phyloP scores from a whole-genome alignment of 2,888 invertebrate species.

The Eristalis tenax region DNA sequence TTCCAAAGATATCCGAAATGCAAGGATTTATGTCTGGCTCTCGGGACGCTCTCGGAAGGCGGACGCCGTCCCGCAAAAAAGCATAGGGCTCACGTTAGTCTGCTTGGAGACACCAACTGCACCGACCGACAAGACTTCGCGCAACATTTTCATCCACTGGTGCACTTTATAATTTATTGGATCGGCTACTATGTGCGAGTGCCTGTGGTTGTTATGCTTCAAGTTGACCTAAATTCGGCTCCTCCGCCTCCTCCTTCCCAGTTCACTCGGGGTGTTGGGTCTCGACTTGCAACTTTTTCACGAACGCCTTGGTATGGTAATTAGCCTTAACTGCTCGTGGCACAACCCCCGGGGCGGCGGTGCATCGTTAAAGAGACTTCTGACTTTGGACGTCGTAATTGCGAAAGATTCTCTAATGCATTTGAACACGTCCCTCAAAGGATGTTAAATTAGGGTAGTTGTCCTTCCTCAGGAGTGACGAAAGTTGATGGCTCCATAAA shows the following conservation, averaged over 20 bases:
- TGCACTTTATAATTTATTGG: conserved; percentile 69
- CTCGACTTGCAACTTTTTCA: conserved; percentile 48
- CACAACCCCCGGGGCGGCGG: conserved; percentile 1
- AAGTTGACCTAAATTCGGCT: conserved; percentile 52
- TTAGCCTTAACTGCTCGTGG: conserved; percentile 51
- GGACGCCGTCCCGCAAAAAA: neutral
- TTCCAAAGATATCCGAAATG: conserved; percentile 66
- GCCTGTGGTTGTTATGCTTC: conserved; percentile 1
- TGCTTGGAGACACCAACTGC: conserved; percentile 46
- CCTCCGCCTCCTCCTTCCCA: neutral
- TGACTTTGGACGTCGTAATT: conserved; percentile 64
- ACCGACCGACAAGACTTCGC: conserved; percentile 36
- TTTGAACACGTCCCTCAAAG: conserved; percentile 28
- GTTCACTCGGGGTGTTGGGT: neutral
- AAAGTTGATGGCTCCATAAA: no score
- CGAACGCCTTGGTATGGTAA: conserved; percentile 57
- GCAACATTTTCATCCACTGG: conserved; percentile 65
- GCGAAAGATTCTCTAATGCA: conserved; percentile 58
- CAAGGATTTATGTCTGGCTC: conserved; percentile 61
- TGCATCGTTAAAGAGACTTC: conserved; percentile 60
- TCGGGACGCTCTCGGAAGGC: neutral
- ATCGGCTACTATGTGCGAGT: conserved; percentile 47
- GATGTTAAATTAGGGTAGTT: neutral
- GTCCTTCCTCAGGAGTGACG: neutral
- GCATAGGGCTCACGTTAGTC: conserved; percentile 35